Evolutionary conservation across 2,888 invertebrate species (phyloP), one percentile per base, ranked within the genome.

Genomic region (Thereva unica): DNA sequence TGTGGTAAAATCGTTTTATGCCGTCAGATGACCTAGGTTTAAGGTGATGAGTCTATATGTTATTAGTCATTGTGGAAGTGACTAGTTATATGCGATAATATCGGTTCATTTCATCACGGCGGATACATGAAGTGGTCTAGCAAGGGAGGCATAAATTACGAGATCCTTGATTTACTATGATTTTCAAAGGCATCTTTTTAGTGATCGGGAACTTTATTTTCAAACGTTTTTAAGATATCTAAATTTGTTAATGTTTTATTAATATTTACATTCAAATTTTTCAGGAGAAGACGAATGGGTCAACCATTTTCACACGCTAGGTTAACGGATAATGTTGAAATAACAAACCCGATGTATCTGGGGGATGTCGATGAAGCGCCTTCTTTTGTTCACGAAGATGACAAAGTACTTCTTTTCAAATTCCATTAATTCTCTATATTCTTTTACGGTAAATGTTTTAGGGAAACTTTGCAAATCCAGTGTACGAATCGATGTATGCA

Each of bases 261-360:
- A 23, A 23, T 23, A 23, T 2, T 23, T 23, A 23, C 23, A 23
- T 23, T 23, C 23, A 23, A 23, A 12, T 68, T 57, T 73, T 75
- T 3, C 76, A 87, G 87, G 70, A 80, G 78, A 76, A 76, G 80
- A 72, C 77, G 79, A 71, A 79, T 80, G 74, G 85, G 87, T 4
- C 83, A 84, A 71, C 85, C 88, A 59, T 92, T 92, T 78, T 87
- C 87, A 73, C 93, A 93, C 82, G 88, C 90, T 68, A 85, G 92
- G 8, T 86, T 93, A 75, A 85, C 91, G 67, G 92, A 93, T 81
- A 92, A 91, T 80, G 90, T 93, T 76, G 93, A 92, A 84, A 90
- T 91, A 75, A 88, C 83, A 76, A 93, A 93, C 84, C 93, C 93
- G 38, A 92, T 93, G 88, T 93, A 92, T 81, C 85, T 91, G 66